Evolutionary conservation across 2,113 vertebrate genomes (phyloP).

Genomic region (Cryptomyrus ogoouensis): DNA sequence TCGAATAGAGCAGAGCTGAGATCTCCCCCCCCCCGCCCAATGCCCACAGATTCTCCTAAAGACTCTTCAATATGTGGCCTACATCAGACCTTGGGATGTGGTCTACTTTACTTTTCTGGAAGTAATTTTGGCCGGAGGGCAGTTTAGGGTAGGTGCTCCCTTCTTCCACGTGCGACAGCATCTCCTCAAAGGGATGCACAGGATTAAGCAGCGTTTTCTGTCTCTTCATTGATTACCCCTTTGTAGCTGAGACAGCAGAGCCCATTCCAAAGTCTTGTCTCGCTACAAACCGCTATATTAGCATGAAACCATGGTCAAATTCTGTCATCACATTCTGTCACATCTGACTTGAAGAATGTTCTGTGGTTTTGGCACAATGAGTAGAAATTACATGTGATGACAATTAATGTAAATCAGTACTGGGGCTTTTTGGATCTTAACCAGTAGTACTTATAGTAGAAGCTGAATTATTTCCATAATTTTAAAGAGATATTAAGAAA

Average conservation of each 20-base stretch:
- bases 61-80: background rate
- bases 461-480: background rate
- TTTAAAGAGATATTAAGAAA: background rate
- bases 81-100: slow-evolving; percentile 39
- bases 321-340: background rate
- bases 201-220: background rate
- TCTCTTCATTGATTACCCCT: background rate
- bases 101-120: slow-evolving; percentile 23
- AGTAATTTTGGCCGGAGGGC: slow-evolving; percentile 29
- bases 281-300: background rate
- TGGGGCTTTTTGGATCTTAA: background rate
- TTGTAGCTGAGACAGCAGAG: background rate
- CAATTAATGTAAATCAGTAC: background rate
- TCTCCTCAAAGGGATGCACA: background rate
- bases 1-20: background rate
- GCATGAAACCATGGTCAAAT: background rate
- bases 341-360: background rate
- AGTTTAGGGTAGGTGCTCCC: background rate
- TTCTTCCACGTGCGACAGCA: background rate
- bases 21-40: background rate
- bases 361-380: background rate
- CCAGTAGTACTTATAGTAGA: background rate
- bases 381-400: slow-evolving; percentile 10
- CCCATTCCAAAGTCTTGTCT: background rate
- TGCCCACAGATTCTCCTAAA: slow-evolving; percentile 1